Evolutionary conservation across 2,113 vertebrate genomes (phyloP).

Genomic region (Phasianus colchicus): DNA sequence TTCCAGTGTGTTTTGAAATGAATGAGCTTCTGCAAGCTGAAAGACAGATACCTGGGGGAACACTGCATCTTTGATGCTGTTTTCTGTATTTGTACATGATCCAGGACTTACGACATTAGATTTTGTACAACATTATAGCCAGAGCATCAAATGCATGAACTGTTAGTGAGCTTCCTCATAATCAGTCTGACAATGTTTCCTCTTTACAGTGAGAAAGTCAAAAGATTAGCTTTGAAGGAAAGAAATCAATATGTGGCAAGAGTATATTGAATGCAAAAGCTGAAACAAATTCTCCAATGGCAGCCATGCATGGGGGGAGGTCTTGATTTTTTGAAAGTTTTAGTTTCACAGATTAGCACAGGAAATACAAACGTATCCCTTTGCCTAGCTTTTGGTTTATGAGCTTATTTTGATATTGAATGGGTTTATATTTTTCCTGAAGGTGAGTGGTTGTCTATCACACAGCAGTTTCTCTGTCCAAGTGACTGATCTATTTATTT

Average conservation of each 20-base stretch:
- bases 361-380: neutral
- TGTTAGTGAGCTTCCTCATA: slow-evolving; percentile 59
- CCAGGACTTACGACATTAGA: slow-evolving; percentile 32
- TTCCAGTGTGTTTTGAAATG: slow-evolving; percentile 22
- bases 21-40: neutral
- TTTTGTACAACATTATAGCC: slow-evolving; percentile 43
- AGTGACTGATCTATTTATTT: neutral
- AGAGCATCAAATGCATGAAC: slow-evolving; percentile 28
- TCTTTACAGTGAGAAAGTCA: slow-evolving; percentile 65
- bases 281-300: slow-evolving; percentile 46
- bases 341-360: neutral
- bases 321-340: slow-evolving; percentile 32
- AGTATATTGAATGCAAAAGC: neutral
- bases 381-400: neutral
- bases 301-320: neutral
- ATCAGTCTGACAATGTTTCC: slow-evolving; percentile 66
- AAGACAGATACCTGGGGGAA: neutral
- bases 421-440: neutral
- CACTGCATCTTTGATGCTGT: slow-evolving; percentile 7
- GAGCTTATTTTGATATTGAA: neutral
- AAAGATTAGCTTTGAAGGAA: slow-evolving; percentile 62
- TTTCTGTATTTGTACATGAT: slow-evolving; percentile 58
- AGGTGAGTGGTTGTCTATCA: neutral
- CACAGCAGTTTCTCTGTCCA: neutral
- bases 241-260: slow-evolving; percentile 40